Evolutionary conservation across 2,888 invertebrate species (phyloP), one percentile per base, ranked within the genome.

Genomic region (Xylota sylvarum): DNA sequence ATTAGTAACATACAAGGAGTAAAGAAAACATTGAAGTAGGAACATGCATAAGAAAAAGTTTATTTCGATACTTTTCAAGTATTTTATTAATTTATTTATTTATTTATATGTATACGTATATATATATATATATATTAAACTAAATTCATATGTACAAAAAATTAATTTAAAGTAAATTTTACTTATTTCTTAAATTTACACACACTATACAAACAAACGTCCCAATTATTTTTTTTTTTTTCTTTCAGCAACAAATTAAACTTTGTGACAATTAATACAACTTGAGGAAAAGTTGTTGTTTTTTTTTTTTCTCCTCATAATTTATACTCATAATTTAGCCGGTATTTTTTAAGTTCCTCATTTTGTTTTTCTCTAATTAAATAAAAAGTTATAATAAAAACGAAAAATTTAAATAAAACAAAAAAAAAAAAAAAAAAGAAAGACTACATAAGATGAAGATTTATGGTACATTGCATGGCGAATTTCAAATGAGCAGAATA

Each of bases 381-480:
- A 89, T 82, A 74, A 73, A 84, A 72, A 72, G 67, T 62, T 32
- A 50, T 50, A 76, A 78, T 30, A 78, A 82, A 69, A 82, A 74
- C 52, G n/a, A 78, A 83, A 70, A 85, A 69, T 65, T 84, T 87
- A 87, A 78, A 72, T 74, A 76, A 88, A 88, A 87, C 84, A 83
- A 87, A 88, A 88, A 86, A 73, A 72, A 46, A 58, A 70, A 52
- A 76, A 73, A 70, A 86, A 69, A 14, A 79, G 55, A 23, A 48
- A 69, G 19, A 56, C 65, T 72, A 37, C 56, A 46, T 19, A 40
- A 65, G 48, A 76, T 80, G 77, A 82, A 84, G 56, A 35, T 77
- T 88, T 88, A 89, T 89, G 88, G 89, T 89, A 89, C 89, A 85
- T 88, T 78, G 70, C 82, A 82, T 88, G 80, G 86, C 81, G 73